Percentiles rank a stretch among this genome's conserved stretches.
These are phyloP conservation scores for Enchytraeus crypticus DNA, from an alignment of 2,888 invertebrate species.

Conservation along the genomic window DNA sequence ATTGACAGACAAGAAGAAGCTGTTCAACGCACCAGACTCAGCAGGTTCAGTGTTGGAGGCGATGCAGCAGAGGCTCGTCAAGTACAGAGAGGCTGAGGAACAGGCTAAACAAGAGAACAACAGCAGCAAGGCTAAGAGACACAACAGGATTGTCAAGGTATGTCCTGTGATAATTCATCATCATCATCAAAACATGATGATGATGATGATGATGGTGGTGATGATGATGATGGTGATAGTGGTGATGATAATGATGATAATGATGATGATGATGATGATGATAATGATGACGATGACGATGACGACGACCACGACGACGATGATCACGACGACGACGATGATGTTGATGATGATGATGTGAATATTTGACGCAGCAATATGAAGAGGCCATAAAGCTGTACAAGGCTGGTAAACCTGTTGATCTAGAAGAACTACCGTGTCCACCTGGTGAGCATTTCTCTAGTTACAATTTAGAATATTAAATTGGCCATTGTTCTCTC, in stretches of 20 bases:
- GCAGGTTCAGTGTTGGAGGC: constrained; percentile 62
- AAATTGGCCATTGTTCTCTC: no score
- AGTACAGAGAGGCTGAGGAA: constrained; percentile 66
- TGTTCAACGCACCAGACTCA: constrained; percentile 48
- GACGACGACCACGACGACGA: no score
- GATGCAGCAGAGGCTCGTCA: constrained; percentile 69
- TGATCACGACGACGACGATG: no score
- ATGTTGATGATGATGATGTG: no score
- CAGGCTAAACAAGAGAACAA: constrained; percentile 66
- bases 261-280: no score
- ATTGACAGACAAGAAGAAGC: constrained; percentile 35
- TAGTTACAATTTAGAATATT: no score
- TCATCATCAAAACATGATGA: no score
- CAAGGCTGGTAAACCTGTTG: constrained; percentile 66
- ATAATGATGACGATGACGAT: no score
- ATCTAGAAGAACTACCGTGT: constrained; percentile 72
- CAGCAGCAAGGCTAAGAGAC: constrained; percentile 73
- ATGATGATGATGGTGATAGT: no score
- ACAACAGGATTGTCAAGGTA: constrained; percentile 76
- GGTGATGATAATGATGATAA: no score
- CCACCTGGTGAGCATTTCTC: constrained; percentile 58
- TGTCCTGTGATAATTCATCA: background rate
- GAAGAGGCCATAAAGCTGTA: constrained; percentile 73
- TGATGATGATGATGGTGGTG: no score
- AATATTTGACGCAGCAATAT: constrained; percentile 71